These are phyloP conservation scores for Drosophila pseudoobscura DNA, from an alignment of 1,140 invertebrate species.

Conservation along the genomic window DNA sequence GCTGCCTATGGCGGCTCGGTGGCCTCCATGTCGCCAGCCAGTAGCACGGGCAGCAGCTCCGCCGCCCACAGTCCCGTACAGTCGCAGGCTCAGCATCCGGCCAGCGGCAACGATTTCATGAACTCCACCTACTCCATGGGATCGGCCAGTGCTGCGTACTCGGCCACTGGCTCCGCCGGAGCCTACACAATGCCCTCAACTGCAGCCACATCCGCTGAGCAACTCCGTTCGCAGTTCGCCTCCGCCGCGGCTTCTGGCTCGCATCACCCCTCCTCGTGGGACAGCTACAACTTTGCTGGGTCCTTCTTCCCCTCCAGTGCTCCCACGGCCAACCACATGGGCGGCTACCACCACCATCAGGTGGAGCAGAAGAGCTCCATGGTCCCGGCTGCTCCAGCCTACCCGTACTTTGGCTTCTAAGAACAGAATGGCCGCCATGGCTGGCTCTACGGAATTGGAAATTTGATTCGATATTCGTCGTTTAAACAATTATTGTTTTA, in stretches of 20 bases:
- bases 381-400: conserved; percentile 51
- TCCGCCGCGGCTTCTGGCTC: conserved; percentile 70
- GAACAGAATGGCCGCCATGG: not conserved
- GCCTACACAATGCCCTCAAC: conserved; percentile 56
- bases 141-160: conserved; percentile 24
- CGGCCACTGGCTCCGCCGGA: conserved; percentile 18
- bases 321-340: conserved; percentile 56
- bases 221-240: conserved; percentile 77
- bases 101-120: conserved; percentile 44
- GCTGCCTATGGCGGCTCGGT: conserved; percentile 67
- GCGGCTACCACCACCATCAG: conserved; percentile 67
- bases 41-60: conserved; percentile 69
- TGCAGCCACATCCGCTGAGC: conserved; percentile 68
- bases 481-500: conserved; percentile 4
- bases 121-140: conserved; percentile 46
- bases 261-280: conserved; percentile 70
- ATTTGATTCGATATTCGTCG: too few relatives aligned
- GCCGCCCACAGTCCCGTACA: conserved; percentile 73
- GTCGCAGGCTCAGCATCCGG: conserved; percentile 24
- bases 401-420: conserved; percentile 78
- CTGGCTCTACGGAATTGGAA: too few relatives aligned
- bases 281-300: conserved; percentile 75
- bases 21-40: conserved; percentile 78
- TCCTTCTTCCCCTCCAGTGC: conserved; percentile 66
- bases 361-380: conserved; percentile 59